phyloP scores from a whole-genome alignment of 2,797 vertebrate genomes.

The Pantherophis alleghaniensis region DNA sequence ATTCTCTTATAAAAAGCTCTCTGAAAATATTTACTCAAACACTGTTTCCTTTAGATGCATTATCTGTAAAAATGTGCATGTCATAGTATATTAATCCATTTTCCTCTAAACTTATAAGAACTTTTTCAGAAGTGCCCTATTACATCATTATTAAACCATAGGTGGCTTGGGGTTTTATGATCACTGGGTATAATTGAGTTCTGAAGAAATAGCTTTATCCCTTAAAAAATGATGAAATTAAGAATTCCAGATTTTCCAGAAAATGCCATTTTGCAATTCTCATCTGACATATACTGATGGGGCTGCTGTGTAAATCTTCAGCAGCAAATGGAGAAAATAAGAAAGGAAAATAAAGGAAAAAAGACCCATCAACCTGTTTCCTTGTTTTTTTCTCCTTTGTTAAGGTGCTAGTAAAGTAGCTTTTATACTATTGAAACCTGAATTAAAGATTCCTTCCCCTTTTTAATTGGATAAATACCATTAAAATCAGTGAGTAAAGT shows the following conservation, averaged over 20 bases:
- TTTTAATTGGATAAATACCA: neutral
- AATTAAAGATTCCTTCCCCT: neutral
- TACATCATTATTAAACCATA: neutral
- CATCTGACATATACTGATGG: neutral
- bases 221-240: neutral
- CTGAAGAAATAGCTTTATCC: neutral
- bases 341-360: neutral
- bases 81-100: constrained; percentile 3
- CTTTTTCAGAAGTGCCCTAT: neutral
- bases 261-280: neutral
- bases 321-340: neutral
- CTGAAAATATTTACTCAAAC: neutral
- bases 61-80: constrained; percentile 18
- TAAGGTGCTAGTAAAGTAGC: neutral
- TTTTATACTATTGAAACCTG: neutral
- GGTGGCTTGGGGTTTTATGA: neutral
- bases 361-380: neutral
- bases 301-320: neutral
- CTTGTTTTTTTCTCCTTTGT: neutral
- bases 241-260: neutral
- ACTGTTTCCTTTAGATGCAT: neutral
- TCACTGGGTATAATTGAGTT: neutral
- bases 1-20: neutral
- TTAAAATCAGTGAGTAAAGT: neutral
- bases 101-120: constrained; percentile 8